phyloP scores from a whole-genome alignment of 2,888 invertebrate species.

The Xanthorhoe designata region DNA sequence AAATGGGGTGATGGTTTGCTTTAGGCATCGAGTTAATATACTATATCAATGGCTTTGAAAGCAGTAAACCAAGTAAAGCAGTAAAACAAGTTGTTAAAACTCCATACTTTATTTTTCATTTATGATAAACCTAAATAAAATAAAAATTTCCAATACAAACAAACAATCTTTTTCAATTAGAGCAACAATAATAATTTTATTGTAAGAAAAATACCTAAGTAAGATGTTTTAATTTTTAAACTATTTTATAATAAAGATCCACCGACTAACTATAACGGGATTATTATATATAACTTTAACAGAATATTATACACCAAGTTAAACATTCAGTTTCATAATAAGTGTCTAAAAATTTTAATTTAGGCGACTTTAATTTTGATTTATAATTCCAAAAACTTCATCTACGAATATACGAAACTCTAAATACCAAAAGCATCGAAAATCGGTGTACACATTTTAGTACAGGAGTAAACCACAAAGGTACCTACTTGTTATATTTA shows the following conservation, averaged over 20 bases:
- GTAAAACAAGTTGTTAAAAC: slow-evolving; percentile 30
- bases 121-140: slow-evolving; percentile 40
- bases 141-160: slow-evolving; percentile 43
- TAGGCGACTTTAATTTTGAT: too few relatives aligned
- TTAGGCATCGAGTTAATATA: too few relatives aligned
- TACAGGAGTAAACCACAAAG: background rate
- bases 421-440: too few relatives aligned
- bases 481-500: slow-evolving; percentile 26
- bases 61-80: background rate
- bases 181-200: slow-evolving; percentile 27
- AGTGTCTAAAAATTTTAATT: too few relatives aligned
- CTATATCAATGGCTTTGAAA: too few relatives aligned
- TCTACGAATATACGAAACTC: too few relatives aligned
- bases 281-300: background rate
- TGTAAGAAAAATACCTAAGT: slow-evolving; percentile 19
- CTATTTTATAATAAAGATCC: slow-evolving; percentile 8
- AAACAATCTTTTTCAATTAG: slow-evolving; percentile 37
- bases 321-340: too few relatives aligned
- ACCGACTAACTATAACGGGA: background rate
- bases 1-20: background rate
- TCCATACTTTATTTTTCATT: slow-evolving; percentile 43
- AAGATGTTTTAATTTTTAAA: slow-evolving; percentile 11
- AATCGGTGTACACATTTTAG: too few relatives aligned
- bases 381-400: too few relatives aligned
- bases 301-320: background rate